Percentiles rank a stretch among this genome's conserved stretches.
Conservation (phyloP, 1,140 invertebrate genomes). For the Drosophila ambigua region DNA sequence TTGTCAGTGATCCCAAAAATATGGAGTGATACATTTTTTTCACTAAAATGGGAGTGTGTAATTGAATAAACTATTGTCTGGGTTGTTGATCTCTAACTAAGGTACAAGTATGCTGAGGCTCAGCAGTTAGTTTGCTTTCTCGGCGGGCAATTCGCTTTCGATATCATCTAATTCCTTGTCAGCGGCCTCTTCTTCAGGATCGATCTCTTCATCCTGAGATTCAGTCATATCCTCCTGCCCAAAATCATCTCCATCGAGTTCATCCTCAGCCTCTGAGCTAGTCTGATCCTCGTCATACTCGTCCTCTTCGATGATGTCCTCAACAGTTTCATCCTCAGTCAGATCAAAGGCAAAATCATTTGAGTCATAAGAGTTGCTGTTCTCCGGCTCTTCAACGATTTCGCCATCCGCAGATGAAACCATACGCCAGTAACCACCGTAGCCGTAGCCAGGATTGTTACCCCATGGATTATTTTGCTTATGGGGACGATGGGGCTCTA, state of each 20-base stretch:
- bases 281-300: constrained; percentile 16
- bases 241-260: neutral
- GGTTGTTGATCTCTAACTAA: too few species aligned
- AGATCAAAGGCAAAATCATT: constrained; percentile 9
- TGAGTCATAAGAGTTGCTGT: neutral
- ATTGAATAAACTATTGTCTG: neutral
- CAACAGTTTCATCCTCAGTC: constrained; percentile 19
- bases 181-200: constrained; percentile 21
- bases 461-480: neutral
- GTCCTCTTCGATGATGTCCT: constrained; percentile 5
- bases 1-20: constrained; percentile 27
- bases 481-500: neutral
- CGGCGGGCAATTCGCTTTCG: constrained; percentile 13
- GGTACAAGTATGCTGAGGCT: too few species aligned
- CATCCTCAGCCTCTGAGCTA: constrained; percentile 11
- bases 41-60: neutral
- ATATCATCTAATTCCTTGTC: constrained; percentile 16
- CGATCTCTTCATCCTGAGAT: constrained; percentile 1
- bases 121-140: neutral
- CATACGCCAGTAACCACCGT: constrained; percentile 18
- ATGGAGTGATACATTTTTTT: constrained; percentile 19
- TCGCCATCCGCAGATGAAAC: constrained; percentile 5
- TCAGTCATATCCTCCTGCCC: neutral
- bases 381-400: constrained; percentile 8
- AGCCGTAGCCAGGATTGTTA: constrained; percentile 17